phyloP scores from a whole-genome alignment of 2,113 vertebrate genomes.

The Limanda limanda region DNA sequence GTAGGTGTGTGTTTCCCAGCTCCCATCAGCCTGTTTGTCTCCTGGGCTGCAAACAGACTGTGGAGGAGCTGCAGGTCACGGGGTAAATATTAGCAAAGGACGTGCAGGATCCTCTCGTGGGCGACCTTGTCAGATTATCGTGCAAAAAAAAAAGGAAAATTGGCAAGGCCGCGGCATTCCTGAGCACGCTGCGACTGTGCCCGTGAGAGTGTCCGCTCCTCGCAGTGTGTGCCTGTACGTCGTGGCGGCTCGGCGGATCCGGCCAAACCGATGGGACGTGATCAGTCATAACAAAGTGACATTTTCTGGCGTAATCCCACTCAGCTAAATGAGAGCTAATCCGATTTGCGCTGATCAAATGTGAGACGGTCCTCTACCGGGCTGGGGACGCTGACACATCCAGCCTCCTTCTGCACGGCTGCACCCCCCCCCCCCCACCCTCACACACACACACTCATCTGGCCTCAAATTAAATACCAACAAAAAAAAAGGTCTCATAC shows the following conservation, averaged over 20 bases:
- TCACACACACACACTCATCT: slow-evolving; percentile 33
- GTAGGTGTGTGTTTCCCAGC: slow-evolving; percentile 48
- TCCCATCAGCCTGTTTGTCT: slow-evolving; percentile 66
- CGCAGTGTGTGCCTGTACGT: slow-evolving; percentile 7
- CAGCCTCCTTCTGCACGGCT: slow-evolving; percentile 40
- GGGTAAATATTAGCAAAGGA: slow-evolving; percentile 79
- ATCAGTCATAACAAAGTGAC: slow-evolving; percentile 82
- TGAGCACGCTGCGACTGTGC: slow-evolving; percentile 27
- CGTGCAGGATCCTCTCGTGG: slow-evolving; percentile 45
- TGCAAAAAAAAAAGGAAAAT: slow-evolving; percentile 51
- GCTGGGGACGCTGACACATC: slow-evolving; percentile 53
- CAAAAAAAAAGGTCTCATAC: slow-evolving; percentile 37
- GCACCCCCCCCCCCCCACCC: background rate
- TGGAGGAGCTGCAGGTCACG: slow-evolving; percentile 64
- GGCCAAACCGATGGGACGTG: slow-evolving; percentile 67
- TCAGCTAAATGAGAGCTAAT: slow-evolving; percentile 81
- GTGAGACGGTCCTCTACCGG: slow-evolving; percentile 63
- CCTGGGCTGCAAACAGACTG: slow-evolving; percentile 60
- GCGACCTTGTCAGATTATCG: slow-evolving; percentile 75
- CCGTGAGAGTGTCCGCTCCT: slow-evolving; percentile 7
- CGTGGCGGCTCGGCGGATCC: background rate
- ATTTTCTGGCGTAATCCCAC: slow-evolving; percentile 79
- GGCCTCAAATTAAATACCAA: slow-evolving; percentile 63
- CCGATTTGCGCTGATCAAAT: slow-evolving; percentile 81
- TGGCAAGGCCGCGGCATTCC: slow-evolving; percentile 68